Conservation (phyloP, 2,888 invertebrate genomes). For the Branchinecta sandiegonensis region DNA sequence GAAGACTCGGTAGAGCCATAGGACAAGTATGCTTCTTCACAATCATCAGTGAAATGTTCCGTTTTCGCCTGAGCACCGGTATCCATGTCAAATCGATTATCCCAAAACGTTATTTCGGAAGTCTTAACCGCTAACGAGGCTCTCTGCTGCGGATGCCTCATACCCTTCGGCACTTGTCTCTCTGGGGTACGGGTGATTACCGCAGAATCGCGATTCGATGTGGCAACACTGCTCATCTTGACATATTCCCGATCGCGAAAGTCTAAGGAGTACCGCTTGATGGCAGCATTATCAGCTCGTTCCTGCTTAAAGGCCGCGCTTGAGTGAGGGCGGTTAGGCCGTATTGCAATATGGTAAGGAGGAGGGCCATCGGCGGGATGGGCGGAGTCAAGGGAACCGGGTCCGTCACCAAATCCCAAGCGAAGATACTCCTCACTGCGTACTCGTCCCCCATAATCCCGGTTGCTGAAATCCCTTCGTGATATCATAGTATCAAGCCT, state of each 20-base stretch:
- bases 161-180: not conserved
- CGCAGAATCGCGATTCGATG: constrained; percentile 5
- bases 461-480: not conserved
- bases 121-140: not conserved
- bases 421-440: not conserved
- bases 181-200: not conserved
- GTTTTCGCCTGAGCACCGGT: not conserved
- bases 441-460: not conserved
- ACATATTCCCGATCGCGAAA: not conserved
- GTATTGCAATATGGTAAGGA: not conserved
- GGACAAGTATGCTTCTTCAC: not conserved
- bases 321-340: not conserved
- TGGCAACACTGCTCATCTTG: not conserved
- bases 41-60: not conserved
- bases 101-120: constrained; percentile 6
- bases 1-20: constrained; percentile 7
- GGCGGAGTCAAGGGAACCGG: not conserved
- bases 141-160: not conserved
- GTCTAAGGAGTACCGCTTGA: not conserved
- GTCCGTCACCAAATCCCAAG: not conserved
- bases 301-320: too few relatives aligned
- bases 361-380: not conserved
- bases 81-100: not conserved
- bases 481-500: too few relatives aligned
- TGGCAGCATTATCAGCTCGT: too few relatives aligned